A percentile compares a stretch with the other conserved stretches of the same genome.
Evolutionary conservation across 2,113 vertebrate species (phyloP).

Genomic region (Cichladusa arquata): DNA sequence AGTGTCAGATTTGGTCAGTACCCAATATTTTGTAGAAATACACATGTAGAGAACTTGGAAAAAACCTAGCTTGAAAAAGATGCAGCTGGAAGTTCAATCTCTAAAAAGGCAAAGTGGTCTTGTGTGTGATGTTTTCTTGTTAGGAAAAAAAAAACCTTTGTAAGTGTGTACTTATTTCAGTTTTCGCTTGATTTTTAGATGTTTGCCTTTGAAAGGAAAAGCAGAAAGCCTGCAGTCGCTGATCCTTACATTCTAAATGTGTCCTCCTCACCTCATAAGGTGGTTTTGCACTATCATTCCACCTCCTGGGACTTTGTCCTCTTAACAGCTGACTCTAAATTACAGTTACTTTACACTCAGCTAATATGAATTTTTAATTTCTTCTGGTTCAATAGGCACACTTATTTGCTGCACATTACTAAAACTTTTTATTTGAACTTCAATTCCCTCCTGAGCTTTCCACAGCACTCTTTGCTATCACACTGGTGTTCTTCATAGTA

Average conservation of each 20-base stretch:
- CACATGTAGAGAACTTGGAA: not conserved
- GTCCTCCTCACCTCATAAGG: not conserved
- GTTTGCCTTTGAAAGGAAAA: not conserved
- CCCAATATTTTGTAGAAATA: conserved; percentile 29
- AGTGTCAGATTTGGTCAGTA: conserved; percentile 7
- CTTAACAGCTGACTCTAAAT: not conserved
- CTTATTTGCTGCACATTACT: not conserved
- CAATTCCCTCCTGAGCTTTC: not conserved
- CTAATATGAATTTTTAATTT: not conserved
- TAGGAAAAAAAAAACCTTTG: not conserved
- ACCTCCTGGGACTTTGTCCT: not conserved
- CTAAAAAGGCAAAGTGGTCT: not conserved
- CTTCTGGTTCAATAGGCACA: not conserved
- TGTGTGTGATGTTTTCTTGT: not conserved
- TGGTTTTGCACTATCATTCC: not conserved
- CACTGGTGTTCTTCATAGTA: not conserved
- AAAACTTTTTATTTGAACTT: not conserved
- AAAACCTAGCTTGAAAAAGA: not conserved
- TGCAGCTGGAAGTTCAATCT: not conserved
- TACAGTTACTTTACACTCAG: not conserved
- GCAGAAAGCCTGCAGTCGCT: not conserved
- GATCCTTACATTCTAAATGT: not conserved
- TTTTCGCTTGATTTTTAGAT: not conserved
- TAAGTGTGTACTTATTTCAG: not conserved
- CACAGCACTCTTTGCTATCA: not conserved